Evolutionary conservation across 2,113 vertebrate genomes (phyloP).

Genomic region (Perognathus longimembris): DNA sequence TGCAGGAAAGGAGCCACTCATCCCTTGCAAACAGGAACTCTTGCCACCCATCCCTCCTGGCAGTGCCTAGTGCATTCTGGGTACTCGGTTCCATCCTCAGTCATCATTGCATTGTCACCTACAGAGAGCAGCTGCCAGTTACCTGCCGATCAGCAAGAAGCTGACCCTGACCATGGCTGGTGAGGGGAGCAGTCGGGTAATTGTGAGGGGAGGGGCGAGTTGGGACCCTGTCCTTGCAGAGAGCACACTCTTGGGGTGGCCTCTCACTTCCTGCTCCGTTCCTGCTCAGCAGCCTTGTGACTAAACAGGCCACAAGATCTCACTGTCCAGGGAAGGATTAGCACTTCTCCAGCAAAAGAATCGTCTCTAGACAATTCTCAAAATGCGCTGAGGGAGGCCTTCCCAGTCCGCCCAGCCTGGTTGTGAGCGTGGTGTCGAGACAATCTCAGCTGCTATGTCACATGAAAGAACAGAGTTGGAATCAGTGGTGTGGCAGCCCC

Average conservation of each 20-base stretch:
- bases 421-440: slow-evolving; percentile 87
- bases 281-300: slow-evolving; percentile 80
- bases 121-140: neutral
- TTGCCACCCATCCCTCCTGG: neutral
- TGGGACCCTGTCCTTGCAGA: too few relatives aligned
- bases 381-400: slow-evolving; percentile 81
- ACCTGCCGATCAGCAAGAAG: neutral
- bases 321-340: slow-evolving; percentile 81
- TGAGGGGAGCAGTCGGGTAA: neutral
- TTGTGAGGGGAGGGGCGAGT: too few relatives aligned
- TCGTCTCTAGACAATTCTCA: slow-evolving; percentile 82
- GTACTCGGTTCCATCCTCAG: neutral
- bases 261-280: too few relatives aligned
- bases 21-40: neutral
- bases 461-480: slow-evolving; percentile 89
- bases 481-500: slow-evolving; percentile 85
- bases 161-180: neutral
- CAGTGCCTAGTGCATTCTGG: neutral
- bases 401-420: slow-evolving; percentile 84
- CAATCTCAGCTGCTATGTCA: slow-evolving; percentile 86
- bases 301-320: slow-evolving; percentile 82
- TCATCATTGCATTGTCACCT: neutral
- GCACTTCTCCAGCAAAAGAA: slow-evolving; percentile 75
- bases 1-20: neutral
- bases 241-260: too few relatives aligned